Conservation (phyloP, 2,888 invertebrate genomes). For the Mythimna impura region DNA sequence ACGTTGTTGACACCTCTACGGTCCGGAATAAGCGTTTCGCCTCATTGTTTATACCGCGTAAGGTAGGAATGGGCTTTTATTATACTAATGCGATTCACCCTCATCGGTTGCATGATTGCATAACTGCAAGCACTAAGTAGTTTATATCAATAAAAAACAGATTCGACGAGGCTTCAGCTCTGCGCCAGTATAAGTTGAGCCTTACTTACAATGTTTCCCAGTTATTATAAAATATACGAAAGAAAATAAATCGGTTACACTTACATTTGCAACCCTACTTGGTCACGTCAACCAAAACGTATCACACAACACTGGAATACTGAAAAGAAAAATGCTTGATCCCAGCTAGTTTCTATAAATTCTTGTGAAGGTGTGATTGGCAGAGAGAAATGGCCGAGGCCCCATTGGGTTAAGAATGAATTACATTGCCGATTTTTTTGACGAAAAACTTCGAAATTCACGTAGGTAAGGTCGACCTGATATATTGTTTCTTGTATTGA, state of each 20-base stretch:
- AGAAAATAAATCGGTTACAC: conserved; percentile 36
- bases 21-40: too few relatives aligned
- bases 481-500: conserved; percentile 64
- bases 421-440: conserved; percentile 62
- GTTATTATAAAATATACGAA: not conserved
- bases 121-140: too few relatives aligned
- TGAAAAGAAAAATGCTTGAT: conserved; percentile 56
- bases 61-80: too few relatives aligned
- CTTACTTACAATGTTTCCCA: too few relatives aligned
- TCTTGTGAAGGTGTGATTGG: conserved; percentile 65
- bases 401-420: conserved; percentile 61
- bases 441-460: conserved; percentile 59
- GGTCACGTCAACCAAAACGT: conserved; percentile 43
- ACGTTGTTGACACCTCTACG: too few relatives aligned
- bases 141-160: too few relatives aligned
- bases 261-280: not conserved
- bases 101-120: too few relatives aligned
- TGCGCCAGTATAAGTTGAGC: too few relatives aligned
- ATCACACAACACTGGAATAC: conserved; percentile 51
- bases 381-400: conserved; percentile 67
- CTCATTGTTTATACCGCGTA: too few relatives aligned
- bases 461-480: conserved; percentile 44
- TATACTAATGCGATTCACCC: too few relatives aligned
- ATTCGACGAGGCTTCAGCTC: too few relatives aligned
- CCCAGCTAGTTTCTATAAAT: conserved; percentile 62